Base-by-base conservation (phyloP, 2,888 invertebrate species). In the Cantharis flavilabris region DNA sequence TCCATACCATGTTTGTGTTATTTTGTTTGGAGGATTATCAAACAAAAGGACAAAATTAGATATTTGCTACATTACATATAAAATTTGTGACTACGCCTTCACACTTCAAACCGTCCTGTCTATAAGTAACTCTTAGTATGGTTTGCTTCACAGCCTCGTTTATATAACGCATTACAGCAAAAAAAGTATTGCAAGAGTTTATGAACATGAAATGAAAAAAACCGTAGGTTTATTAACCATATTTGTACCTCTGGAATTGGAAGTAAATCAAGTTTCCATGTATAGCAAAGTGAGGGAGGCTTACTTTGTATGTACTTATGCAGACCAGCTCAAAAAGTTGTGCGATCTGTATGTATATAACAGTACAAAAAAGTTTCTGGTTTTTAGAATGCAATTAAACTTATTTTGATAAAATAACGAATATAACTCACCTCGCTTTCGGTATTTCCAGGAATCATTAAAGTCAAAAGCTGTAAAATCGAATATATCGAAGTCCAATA, bases 401-500 rank as follows among this genome's bases (percentile, higher is more conserved):
- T 49, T 49, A 49, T 49, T 49, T 49, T 49, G n/a, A 5, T 49
- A 49, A 33, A 49, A 49, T 49, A 49, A 49, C n/a, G n/a, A 49
- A n/a, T 49, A 13, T 7, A 49, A 49, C 69, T 65, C 72, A 77
- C 77, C 28, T 77, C 69, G 16, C 14, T 16, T 70, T 71, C 77
- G 4, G 67, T 72, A 11, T 26, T 70, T 62, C 77, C 75, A 9
- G 77, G 72, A 14, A 75, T 75, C 49, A 72, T 77, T 18, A 77
- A 70, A 30, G 75, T 74, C 64, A 33, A 72, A 30, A 73, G 62
- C 33, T 71, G 76, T 62, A 74, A 73, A 10, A 77, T 5, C 13
- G 62, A 30, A 69, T 79, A 75, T 62, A 75, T 77, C 5, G 62
- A 10, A 7, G 77, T 75, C 79, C 79, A 79, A 67, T 73, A 77